Evolutionary conservation across 2,888 invertebrate species (phyloP), one percentile per base, ranked within the genome.

Genomic region (Tiliacea citrago): DNA sequence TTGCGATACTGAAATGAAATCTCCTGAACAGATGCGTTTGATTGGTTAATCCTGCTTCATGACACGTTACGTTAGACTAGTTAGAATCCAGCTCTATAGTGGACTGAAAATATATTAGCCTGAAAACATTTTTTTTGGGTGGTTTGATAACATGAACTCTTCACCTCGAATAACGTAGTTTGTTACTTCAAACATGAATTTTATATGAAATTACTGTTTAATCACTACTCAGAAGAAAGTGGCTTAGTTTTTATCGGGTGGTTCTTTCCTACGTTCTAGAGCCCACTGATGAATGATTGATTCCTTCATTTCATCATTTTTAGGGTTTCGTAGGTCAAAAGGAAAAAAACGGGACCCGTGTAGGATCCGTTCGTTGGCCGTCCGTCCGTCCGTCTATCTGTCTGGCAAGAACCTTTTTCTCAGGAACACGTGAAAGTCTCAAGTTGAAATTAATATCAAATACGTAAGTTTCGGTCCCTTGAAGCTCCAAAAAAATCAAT

Each of bases 281-380:
- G 24, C 16, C 45, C 10, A 18, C 13, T 71, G 18, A 70, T 71
- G 18, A 70, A 53, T 78, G 24, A 53, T 60, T 78, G n/a, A 60
- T 79, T 60, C 7, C 13, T 13, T 13, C 21, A 51, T 51, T 70
- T 39, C 0, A 51, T 51, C 0, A 2, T 49, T 16, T 35, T 65
- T 45, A 45, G 45, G 45, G 45, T 45, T 45, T 1, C 45, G 45
- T 2, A 45, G 8, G 2, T 13, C 4, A 13, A 45, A 45, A 45
- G 45, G 45, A 45, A 45, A 8, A 35, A 45, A 45, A 1, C 45
- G 13, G 45, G 13, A 45, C 13, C 45, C 12, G 1, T 45, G 13
- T 39, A 29, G 29, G 29, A 29, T 29, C 29, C 1, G 2, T 29
- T 29, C 29, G 29, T 29, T 29, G 29, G 1, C 39, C 4, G 39